These are phyloP conservation scores for Troilus luridus DNA, from an alignment of 2,888 invertebrate genomes.

Conservation along the genomic window DNA sequence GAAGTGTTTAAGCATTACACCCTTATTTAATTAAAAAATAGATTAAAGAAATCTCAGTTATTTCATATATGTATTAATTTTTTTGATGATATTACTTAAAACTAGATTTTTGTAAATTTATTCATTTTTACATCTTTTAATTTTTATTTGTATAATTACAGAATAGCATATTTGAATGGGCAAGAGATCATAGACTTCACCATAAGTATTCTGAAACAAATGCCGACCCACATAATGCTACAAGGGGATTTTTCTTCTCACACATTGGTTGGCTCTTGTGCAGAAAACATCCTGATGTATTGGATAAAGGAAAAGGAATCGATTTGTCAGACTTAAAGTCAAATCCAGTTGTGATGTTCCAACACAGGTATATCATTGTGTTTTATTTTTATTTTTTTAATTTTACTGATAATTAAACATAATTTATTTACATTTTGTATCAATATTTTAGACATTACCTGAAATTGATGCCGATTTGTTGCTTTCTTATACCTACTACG, in stretches of 20 bases:
- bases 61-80: neutral
- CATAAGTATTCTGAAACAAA: conserved; percentile 95
- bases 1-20: neutral
- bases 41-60: neutral
- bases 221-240: conserved; percentile 94
- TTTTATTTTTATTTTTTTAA: neutral
- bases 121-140: neutral
- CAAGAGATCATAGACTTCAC: conserved; percentile 80
- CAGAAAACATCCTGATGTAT: conserved; percentile 92
- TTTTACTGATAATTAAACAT: neutral
- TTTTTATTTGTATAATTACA: conserved; percentile 59
- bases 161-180: conserved; percentile 68
- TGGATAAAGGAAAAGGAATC: conserved; percentile 86
- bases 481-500: conserved; percentile 83
- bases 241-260: conserved; percentile 94
- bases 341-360: conserved; percentile 89
- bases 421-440: conserved; percentile 5
- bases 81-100: neutral
- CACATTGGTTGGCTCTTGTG: conserved; percentile 96
- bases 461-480: conserved; percentile 79
- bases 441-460: conserved; percentile 78
- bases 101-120: neutral
- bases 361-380: conserved; percentile 78
- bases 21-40: neutral
- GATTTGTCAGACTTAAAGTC: conserved; percentile 86